Evolutionary conservation across 2,888 invertebrate species (phyloP), one percentile per base, ranked within the genome.

Genomic region (Hirtodrosophila histrioides): DNA sequence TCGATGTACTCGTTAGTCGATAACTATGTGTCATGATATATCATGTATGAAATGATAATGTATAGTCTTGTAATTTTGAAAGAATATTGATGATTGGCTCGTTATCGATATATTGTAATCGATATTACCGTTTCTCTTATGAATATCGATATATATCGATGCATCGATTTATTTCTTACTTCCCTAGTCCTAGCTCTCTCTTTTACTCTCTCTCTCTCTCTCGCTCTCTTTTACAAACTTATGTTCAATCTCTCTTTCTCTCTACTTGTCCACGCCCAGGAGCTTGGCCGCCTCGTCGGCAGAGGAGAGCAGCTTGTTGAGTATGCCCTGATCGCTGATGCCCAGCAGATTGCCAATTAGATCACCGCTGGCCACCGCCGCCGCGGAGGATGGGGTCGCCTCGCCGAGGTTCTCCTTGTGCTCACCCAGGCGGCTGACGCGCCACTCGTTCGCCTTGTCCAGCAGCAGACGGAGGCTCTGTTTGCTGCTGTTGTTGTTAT

Each of bases 261-360:
- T 33, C 6, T 89, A 92, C 82, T 95, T 95, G 69, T 96, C 95
- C 51, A 97, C 96, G 24, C 98, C 96, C 24, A 98, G 92, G 72
- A 97, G 94, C 90, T 97, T 96, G 1, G 97, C 97, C 24, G 97
- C 97, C 89, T 97, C 97, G 75, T 95, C 94, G 31, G 97, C 95
- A 0, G 95, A 94, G 27, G 96, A 96, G 33, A 98, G 93, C 72
- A 96, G 94, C 91, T 95, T 95, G 88, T 98, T 97, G 55, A 98
- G 95, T 66, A 96, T 94, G 11, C 95, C 95, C 77, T 95, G 94
- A 90, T 97, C 97, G 40, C 96, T 94, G 66, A 98, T 96, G 0
- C 97, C 98, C 12, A 98, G 92, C 1, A 98, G 93, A 91, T 97
- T 97, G 8, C 97, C 97, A 78, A 98, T 97, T 60, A 98, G 93